A percentile compares a stretch with the other conserved stretches of the same genome.
Conservation (phyloP, 2,113 vertebrate species). For the Zosterops hypoxanthus region DNA sequence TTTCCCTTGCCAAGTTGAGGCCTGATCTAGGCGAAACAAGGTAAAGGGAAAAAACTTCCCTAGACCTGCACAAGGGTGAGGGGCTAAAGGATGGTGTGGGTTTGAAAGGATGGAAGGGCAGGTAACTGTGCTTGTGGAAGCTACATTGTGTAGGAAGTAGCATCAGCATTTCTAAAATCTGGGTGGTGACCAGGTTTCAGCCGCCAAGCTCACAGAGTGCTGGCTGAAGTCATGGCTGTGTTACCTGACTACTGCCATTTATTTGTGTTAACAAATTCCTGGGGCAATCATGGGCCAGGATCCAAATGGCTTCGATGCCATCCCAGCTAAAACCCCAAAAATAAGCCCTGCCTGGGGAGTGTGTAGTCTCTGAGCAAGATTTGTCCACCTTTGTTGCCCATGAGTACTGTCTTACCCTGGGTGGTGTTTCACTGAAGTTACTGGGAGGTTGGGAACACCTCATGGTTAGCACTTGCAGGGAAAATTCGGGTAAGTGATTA, state of each 20-base stretch:
- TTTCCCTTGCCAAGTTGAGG: background rate
- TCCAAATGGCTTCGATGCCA: background rate
- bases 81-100: background rate
- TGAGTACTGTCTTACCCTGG: rapidly evolving
- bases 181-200: background rate
- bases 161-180: background rate
- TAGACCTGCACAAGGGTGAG: background rate
- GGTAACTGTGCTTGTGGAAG: background rate
- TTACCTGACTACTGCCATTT: background rate
- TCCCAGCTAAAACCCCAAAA: background rate
- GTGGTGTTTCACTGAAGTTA: background rate
- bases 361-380: background rate
- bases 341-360: background rate
- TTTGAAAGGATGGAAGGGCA: background rate
- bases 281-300: background rate
- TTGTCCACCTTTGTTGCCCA: background rate
- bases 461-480: background rate
- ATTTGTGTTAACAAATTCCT: background rate
- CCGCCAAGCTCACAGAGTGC: background rate
- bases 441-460: background rate
- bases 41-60: background rate
- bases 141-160: background rate
- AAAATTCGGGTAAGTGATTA: background rate
- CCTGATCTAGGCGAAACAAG: background rate
- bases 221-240: background rate